Percentiles rank a stretch among this genome's conserved stretches.
These are phyloP conservation scores for Gymnobelideus leadbeateri DNA, from an alignment of 2,113 vertebrate species.

Conservation along the genomic window DNA sequence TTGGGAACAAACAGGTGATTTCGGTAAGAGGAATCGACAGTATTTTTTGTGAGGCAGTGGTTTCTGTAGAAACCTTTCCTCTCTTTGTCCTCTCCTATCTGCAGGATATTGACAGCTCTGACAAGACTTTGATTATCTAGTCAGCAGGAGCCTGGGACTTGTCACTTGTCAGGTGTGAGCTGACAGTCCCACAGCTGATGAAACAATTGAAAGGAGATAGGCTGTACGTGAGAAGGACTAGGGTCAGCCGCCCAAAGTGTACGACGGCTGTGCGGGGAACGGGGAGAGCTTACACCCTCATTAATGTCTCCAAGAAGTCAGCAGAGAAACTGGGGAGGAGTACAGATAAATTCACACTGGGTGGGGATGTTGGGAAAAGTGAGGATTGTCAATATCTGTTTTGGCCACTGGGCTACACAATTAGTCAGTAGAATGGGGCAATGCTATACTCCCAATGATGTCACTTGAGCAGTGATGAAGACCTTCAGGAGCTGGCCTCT, in stretches of 20 bases:
- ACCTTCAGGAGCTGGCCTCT: constrained; percentile 2
- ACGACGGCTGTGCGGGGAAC: constrained; percentile 80
- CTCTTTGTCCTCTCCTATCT: constrained; percentile 89
- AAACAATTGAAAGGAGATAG: constrained; percentile 93
- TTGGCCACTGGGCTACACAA: constrained; percentile 25
- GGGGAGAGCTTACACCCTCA: constrained; percentile 83
- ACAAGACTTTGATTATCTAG: constrained; percentile 98
- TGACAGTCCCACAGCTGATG: constrained; percentile 89
- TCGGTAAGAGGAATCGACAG: constrained; percentile 86
- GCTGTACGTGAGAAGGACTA: constrained; percentile 84
- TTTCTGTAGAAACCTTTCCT: constrained; percentile 87
- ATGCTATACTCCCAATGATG: not conserved
- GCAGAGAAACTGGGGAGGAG: constrained; percentile 44
- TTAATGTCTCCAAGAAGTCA: constrained; percentile 71
- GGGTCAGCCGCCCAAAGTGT: constrained; percentile 87
- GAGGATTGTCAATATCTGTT: constrained; percentile 30
- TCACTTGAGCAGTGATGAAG: not conserved
- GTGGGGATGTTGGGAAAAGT: constrained; percentile 24
- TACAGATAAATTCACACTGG: not conserved
- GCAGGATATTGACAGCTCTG: constrained; percentile 95
- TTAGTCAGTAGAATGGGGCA: not conserved
- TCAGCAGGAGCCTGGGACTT: constrained; percentile 93
- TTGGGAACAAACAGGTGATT: constrained; percentile 89
- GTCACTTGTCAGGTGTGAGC: constrained; percentile 95
- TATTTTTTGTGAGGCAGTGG: constrained; percentile 83